These are phyloP conservation scores for Dexiosoma caninum DNA, from an alignment of 2,888 invertebrate genomes.

Conservation along the genomic window DNA sequence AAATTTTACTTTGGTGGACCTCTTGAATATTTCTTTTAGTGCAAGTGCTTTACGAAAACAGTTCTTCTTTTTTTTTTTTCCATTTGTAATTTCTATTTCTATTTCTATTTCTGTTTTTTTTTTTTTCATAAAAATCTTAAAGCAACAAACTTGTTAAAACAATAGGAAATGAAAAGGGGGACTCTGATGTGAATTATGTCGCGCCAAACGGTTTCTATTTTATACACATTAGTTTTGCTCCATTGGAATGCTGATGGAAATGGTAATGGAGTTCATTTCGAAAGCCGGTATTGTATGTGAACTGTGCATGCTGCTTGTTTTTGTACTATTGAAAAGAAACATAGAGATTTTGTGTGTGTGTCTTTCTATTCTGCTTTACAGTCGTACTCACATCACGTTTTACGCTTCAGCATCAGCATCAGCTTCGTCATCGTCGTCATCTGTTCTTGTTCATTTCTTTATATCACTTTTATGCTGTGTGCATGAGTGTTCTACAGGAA, in stretches of 20 bases:
- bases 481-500: conserved; percentile 36
- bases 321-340: not conserved
- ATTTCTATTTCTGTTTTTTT: too few species aligned
- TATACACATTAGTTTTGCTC: conserved; percentile 55
- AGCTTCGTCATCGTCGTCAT: conserved; percentile 1
- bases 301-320: not conserved
- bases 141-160: conserved; percentile 22
- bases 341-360: not conserved
- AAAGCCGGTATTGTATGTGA: not conserved
- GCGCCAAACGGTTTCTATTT: conserved; percentile 62
- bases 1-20: too few species aligned
- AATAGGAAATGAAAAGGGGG: conserved; percentile 37
- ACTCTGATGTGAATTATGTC: conserved; percentile 59
- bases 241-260: conserved; percentile 53
- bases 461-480: not conserved
- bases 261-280: conserved; percentile 19
- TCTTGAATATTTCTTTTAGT: too few species aligned
- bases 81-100: too few species aligned
- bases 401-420: conserved; percentile 9
- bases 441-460: conserved; percentile 32
- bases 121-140: not conserved
- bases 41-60: too few species aligned
- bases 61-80: too few species aligned
- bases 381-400: conserved; percentile 29
- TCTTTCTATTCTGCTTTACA: too few species aligned